Evolutionary conservation across 2,888 invertebrate species (phyloP), one percentile per base, ranked within the genome.

Genomic region (Rhingia campestris): DNA sequence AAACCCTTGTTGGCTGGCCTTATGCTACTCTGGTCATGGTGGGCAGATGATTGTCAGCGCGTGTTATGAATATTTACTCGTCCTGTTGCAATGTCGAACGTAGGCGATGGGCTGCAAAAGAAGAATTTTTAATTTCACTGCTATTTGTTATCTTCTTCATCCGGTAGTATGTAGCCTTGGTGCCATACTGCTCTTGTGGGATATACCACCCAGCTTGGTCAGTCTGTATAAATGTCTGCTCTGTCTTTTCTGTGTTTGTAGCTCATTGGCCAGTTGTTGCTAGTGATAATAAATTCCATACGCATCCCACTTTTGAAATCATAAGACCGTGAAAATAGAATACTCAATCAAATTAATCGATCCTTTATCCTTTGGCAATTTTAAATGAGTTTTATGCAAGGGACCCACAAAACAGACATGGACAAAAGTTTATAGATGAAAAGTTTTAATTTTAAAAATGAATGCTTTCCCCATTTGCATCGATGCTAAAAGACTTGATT

Each of bases 341-440:
- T 77, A 51, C 74, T 77, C 79, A 82, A 79, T 73, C 77, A 70
- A 73, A 81, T 86, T 81, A 86, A 81, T 86, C 81, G 86, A 81
- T 86, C 73, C 59, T 73, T 77, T 74, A 69, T 81, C 67, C 77
- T 58, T 70, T 77, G 45, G 22, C 22, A 22, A 77, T 69, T 67
- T 73, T 67, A 76, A 77, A 73, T 81, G 73, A 77, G 22, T 47
- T 69, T 37, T 35, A 9, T 53, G 14, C 41, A 51, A 35, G 1
- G 14, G 54, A 51, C 4, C 14, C 12, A 9, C 30, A 22, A 22
- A 22, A 22, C 22, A 22, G 22, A 22, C 22, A 22, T 2, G 22
- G 22, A 22, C 1, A 22, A 22, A 22, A 22, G 22, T 22, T 22
- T 22, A 22, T 22, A 22, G 22, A 22, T 22, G 22, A 22, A 22